A percentile compares a stretch with the other conserved stretches of the same genome.
Evolutionary conservation across 2,113 vertebrate genomes (phyloP).

Genomic region (Trematomus loennbergii): DNA sequence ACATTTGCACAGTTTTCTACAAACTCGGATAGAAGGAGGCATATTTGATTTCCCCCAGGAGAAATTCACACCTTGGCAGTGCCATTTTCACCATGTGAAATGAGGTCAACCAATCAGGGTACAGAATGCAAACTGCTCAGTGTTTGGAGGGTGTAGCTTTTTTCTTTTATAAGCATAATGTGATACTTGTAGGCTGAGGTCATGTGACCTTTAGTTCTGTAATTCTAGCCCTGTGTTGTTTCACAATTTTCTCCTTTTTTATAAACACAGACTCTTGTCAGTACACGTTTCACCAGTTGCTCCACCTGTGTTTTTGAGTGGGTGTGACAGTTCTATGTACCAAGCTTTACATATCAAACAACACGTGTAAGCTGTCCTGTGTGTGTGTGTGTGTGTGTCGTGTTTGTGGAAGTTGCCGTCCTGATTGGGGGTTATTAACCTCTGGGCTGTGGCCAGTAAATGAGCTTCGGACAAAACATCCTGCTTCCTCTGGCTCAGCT

Average conservation of each 20-base stretch:
- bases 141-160: not conserved
- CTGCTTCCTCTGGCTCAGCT: conserved; percentile 61
- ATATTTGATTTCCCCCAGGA: no score
- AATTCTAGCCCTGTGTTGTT: conserved; percentile 3
- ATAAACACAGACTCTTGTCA: conserved; percentile 3
- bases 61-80: no score
- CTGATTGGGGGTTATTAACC: conserved; percentile 56
- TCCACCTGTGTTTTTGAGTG: conserved; percentile 5
- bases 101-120: conserved; percentile 34
- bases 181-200: not conserved
- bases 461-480: conserved; percentile 64
- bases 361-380: not conserved
- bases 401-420: conserved; percentile 20
- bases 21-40: no score
- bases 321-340: not conserved
- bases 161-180: no score
- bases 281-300: not conserved
- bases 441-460: conserved; percentile 44
- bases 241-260: conserved; percentile 7
- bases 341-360: not conserved
- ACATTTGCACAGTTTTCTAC: no score
- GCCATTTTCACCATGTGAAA: not conserved
- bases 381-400: not conserved
- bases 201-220: not conserved
- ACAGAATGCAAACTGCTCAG: not conserved